phyloP scores from a whole-genome alignment of 2,797 vertebrate genomes.

The Tiaroga cobitis region DNA sequence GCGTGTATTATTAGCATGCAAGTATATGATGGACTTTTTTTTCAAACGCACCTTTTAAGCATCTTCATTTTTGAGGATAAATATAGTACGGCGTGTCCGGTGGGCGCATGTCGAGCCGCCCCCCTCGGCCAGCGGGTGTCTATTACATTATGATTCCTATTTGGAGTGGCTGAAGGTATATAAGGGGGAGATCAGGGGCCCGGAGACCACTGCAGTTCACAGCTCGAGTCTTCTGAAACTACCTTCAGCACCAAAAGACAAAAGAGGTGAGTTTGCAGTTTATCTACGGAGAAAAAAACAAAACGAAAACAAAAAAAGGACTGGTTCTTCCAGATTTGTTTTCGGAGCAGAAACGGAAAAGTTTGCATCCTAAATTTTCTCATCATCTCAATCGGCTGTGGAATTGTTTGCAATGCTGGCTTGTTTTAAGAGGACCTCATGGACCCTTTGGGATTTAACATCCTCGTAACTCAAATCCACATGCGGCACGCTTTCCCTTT shows the following conservation, averaged over 20 bases:
- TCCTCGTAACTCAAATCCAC: constrained; percentile 24
- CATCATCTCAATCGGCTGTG: constrained; percentile 23
- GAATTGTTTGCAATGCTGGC: constrained; percentile 31
- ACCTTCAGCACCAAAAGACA: constrained; percentile 73
- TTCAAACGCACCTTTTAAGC: constrained; percentile 87
- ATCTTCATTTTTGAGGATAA: constrained; percentile 84
- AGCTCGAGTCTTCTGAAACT: constrained; percentile 76
- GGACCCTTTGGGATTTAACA: constrained; percentile 47
- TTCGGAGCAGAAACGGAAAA: not conserved
- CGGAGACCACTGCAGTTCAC: constrained; percentile 77
- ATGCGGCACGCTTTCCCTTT: constrained; percentile 3
- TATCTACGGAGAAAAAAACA: not conserved
- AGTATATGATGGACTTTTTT: constrained; percentile 74
- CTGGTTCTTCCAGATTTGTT: not conserved
- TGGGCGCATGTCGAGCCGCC: constrained; percentile 65
- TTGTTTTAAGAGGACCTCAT: constrained; percentile 39
- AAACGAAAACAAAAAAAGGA: too few species aligned
- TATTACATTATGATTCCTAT: constrained; percentile 79
- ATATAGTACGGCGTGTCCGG: constrained; percentile 78
- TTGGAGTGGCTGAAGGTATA: constrained; percentile 77
- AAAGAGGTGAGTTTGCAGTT: constrained; percentile 76
- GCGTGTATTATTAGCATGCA: constrained; percentile 78
- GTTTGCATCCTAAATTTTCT: constrained; percentile 17
- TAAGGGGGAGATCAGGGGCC: constrained; percentile 73
- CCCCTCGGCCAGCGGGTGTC: constrained; percentile 72